Base-by-base conservation (phyloP, 2,888 invertebrate species). In the Melieria crassipennis region DNA sequence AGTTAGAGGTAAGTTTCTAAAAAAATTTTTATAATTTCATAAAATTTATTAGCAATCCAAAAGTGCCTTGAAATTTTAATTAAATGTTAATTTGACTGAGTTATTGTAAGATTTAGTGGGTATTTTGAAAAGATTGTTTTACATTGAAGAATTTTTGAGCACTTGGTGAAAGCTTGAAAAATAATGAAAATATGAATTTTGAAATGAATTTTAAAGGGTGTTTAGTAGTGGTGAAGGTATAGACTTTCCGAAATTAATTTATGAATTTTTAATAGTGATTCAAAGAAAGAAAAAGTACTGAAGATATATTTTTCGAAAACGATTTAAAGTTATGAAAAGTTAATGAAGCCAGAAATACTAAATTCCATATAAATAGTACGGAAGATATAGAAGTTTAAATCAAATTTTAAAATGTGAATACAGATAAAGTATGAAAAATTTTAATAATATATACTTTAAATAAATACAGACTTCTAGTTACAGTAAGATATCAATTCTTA, bases 1-100 rank as follows among this genome's bases (percentile, higher is more conserved):
- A 82, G 79, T 76, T 70, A 74, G 77, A 82, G 82, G 82, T 82
- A 80, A 82, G 82, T 62, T 11, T 42, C 11, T 1, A 43, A 42
- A 16, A 3, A 42, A 10, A 43, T 4, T 50, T 3, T 2, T 50
- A 50, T 50, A 10, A 3, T 52, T 52, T 9, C 13, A 52, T 52
- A 50, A 50, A 50, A 50, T 50, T 50, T 50, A 11, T 11, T 50
- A 3, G 7, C 3, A 50, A 50, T 50, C 3, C 9, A 50, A 50
- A 10, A 50, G 3, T 3, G 9, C 11, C 9, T 50, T 50, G 11
- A n/a, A 52, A 52, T 52, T 30, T 4, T 10, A 42, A n/a, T 30
- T 30, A 60, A 45, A n/a, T 10, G 30, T 30, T 50, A 43, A 64
- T 4, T 16, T 48, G 5, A 50, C 48, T 16, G 11, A 50, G 47